Base-by-base conservation (phyloP, 2,797 vertebrate genomes). In the Caiman crocodilus region DNA sequence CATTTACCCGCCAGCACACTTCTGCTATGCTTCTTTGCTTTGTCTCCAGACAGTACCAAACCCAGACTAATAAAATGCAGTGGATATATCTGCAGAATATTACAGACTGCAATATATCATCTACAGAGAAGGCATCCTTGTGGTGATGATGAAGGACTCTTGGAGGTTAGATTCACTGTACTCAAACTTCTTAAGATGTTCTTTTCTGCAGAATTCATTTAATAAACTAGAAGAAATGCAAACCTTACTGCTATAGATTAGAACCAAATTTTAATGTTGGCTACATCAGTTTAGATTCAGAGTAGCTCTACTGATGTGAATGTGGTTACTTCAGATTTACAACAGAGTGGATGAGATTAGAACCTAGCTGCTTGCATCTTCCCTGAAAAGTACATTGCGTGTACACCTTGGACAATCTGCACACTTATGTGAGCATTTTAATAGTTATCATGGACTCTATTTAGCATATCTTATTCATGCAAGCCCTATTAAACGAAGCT, bases 191-290 rank as follows among this genome's bases (percentile, higher is more conserved):
- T 20, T 73, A 25, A 35, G 35, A 11, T 69, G 30, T 28, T 61
- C 61, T 84, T 57, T 71, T 58, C 82, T 60, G 20, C 50, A 59
- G 2, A 18, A 55, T 75, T 35, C 7, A 57, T 56, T 59, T 6
- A 69, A 57, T 30, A 83, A 86, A 60, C 0, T 0, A 90, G 82
- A 26, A 8, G 76, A 61, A 3, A 42, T 65, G 14, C 60, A 84
- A 63, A 63, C 0, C 1, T 3, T 5, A 5, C 14, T 6, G 6
- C 25, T 63, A 0, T 14, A 12, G n/a, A 42, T 67, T 15, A 32
- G 12, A 82, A 58, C 59, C 13, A 76, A 23, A 55, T 25, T 80
- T 80, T 3, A 14, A 59, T 57, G 50, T 82, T 13, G 6, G 32
- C 69, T 77, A 61, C 10, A 14, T 6, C 5, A 0, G 3, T 25